These are phyloP conservation scores for Morpho deidamia DNA, from an alignment of 2,888 invertebrate species.

Conservation along the genomic window DNA sequence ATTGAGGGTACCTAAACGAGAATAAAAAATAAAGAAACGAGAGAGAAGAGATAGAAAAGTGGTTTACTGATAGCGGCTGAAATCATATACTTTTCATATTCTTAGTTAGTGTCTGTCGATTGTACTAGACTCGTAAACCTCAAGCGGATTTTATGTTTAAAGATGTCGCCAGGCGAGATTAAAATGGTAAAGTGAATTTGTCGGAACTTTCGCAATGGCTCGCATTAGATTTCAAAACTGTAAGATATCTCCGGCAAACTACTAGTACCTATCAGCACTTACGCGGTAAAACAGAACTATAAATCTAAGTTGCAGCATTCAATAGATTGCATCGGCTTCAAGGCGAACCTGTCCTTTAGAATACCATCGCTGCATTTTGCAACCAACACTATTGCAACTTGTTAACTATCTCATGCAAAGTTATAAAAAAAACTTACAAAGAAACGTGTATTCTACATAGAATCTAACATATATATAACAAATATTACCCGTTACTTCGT, in stretches of 20 bases:
- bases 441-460: conserved; percentile 10
- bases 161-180: conserved; percentile 5
- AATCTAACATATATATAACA: no score
- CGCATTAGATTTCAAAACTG: conserved; percentile 11
- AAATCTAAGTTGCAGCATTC: conserved; percentile 29
- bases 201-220: conserved; percentile 11
- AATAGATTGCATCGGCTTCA: conserved; percentile 29
- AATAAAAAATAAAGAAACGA: no score
- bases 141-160: conserved; percentile 5
- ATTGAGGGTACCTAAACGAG: no score
- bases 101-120: no score
- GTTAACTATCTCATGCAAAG: not conserved
- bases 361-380: conserved; percentile 28
- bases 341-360: conserved; percentile 30
- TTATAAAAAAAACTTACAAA: not conserved
- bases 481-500: no score
- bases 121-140: not conserved
- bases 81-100: no score
- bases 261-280: conserved; percentile 1
- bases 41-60: no score
- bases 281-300: conserved; percentile 18
- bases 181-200: conserved; percentile 2
- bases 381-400: conserved; percentile 17
- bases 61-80: no score
- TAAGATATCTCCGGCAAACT: conserved; percentile 8